A percentile compares a stretch with the other conserved stretches of the same genome.
Conservation (phyloP, 2,797 vertebrate genomes). For the Cichlasoma orientale region DNA sequence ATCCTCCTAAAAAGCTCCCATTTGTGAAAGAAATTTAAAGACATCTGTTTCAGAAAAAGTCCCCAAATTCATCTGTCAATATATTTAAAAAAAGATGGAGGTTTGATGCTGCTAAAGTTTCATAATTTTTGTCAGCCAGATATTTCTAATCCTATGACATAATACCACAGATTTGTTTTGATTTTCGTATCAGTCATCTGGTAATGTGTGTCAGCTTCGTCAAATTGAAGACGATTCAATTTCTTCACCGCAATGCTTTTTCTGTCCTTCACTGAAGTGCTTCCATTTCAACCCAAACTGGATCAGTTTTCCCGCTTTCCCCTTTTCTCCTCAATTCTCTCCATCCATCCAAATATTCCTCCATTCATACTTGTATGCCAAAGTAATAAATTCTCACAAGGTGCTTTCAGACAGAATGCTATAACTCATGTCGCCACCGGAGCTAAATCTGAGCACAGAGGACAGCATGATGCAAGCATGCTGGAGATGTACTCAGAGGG, state of each 20-base stretch:
- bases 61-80: constrained; percentile 19
- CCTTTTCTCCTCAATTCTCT: constrained; percentile 8
- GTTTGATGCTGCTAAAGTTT: constrained; percentile 6
- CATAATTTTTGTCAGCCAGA: constrained; percentile 28
- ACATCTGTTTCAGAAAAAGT: constrained; percentile 32
- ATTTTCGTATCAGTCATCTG: constrained; percentile 9
- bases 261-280: constrained; percentile 41
- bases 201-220: background rate
- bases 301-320: constrained; percentile 39
- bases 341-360: constrained; percentile 41
- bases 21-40: constrained; percentile 37
- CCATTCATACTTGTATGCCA: constrained; percentile 60
- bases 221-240: constrained; percentile 9
- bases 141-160: constrained; percentile 23
- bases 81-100: constrained; percentile 12
- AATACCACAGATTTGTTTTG: constrained; percentile 23
- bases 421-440: constrained; percentile 41
- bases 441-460: constrained; percentile 56
- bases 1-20: constrained; percentile 19
- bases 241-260: background rate
- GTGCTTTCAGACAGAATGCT: constrained; percentile 46
- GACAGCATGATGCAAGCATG: constrained; percentile 48
- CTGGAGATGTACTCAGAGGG: constrained; percentile 48
- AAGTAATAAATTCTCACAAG: constrained; percentile 65
- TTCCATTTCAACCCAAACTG: constrained; percentile 38